Percentiles rank a stretch among this genome's conserved stretches.
phyloP scores from a whole-genome alignment of 2,888 invertebrate species.

The Agriopis aurantiaria region DNA sequence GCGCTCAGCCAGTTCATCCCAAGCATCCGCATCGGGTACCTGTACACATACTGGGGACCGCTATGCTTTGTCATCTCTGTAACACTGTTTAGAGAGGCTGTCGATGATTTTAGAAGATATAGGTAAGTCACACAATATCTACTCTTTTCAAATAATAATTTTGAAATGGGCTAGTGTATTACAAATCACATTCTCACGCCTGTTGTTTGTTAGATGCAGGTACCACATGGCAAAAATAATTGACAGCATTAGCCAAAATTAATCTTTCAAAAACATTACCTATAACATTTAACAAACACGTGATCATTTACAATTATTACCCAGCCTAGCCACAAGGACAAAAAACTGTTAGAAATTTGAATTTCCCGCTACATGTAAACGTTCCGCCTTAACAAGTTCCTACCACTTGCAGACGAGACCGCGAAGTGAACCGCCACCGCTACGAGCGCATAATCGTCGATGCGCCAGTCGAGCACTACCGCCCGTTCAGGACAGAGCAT shows the following conservation, averaged over 20 bases:
- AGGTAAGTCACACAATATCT: constrained; percentile 62
- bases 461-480: constrained; percentile 76
- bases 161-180: too few species aligned
- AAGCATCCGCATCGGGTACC: constrained; percentile 97
- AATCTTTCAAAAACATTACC: too few species aligned
- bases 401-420: constrained; percentile 89
- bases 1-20: constrained; percentile 99
- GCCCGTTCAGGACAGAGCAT: constrained; percentile 87
- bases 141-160: neutral
- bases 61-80: constrained; percentile 98
- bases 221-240: too few species aligned
- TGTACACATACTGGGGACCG: constrained; percentile 99
- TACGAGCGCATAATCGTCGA: constrained; percentile 93
- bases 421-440: constrained; percentile 97
- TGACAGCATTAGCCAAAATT: too few species aligned
- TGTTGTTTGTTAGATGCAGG: too few species aligned
- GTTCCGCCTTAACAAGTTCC: too few species aligned
- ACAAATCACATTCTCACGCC: too few species aligned
- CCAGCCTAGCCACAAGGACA: too few species aligned
- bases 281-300: too few species aligned
- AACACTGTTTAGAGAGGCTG: constrained; percentile 97
- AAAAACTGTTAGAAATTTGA: too few species aligned
- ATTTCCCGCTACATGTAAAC: too few species aligned
- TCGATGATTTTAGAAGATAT: constrained; percentile 97
- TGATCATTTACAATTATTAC: too few species aligned